These are phyloP conservation scores for Pogonomyrmex barbatus DNA, from an alignment of 1,140 invertebrate genomes.

Conservation along the genomic window DNA sequence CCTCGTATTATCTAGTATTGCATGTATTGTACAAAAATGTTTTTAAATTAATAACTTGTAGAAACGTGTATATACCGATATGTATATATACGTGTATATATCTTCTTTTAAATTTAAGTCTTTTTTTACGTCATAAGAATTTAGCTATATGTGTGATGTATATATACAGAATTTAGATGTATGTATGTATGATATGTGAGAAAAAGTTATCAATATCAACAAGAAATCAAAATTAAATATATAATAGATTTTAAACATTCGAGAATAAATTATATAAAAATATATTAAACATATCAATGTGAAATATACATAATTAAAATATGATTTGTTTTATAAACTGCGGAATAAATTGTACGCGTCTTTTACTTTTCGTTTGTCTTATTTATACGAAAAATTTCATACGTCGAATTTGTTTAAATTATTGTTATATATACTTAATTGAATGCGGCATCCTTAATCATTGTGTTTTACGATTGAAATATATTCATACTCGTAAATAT, in stretches of 20 bases:
- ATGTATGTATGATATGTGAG: no score
- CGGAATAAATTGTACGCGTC: background rate
- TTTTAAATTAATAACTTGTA: background rate
- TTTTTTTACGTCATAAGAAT: background rate
- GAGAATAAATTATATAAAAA: background rate
- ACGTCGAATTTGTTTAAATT: background rate
- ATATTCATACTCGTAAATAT: background rate
- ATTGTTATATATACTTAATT: background rate
- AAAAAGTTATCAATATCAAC: background rate
- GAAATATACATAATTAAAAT: conserved; percentile 1
- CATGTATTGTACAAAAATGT: background rate
- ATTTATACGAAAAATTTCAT: background rate
- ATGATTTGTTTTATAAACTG: background rate
- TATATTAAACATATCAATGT: background rate
- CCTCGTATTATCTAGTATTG: conserved; percentile 19
- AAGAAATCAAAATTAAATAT: conserved; percentile 22
- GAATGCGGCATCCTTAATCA: background rate
- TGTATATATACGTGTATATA: background rate
- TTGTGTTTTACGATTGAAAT: background rate
- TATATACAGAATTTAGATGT: no score
- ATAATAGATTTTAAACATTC: background rate
- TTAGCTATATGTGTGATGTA: background rate
- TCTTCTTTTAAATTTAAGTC: background rate
- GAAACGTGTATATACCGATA: background rate
- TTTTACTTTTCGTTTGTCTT: background rate